Conservation (phyloP, 2,113 vertebrate genomes). For the Calonectris borealis region DNA sequence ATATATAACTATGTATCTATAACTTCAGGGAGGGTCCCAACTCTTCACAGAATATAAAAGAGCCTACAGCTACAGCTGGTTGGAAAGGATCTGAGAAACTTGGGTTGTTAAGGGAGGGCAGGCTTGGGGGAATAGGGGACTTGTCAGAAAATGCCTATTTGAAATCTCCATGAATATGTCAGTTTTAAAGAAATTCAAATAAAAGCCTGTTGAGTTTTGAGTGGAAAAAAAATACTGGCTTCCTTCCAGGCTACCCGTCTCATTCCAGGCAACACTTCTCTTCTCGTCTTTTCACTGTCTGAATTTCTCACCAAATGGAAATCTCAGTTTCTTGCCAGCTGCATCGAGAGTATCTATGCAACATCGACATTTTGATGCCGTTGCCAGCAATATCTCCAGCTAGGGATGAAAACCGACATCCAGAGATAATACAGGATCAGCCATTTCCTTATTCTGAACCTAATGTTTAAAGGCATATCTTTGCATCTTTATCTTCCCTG, state of each 20-base stretch:
- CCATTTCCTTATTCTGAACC: neutral
- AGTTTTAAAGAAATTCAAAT: constrained; percentile 51
- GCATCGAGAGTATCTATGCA: neutral
- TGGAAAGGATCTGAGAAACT: constrained; percentile 10
- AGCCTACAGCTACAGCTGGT: neutral
- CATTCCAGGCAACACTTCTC: constrained; percentile 21
- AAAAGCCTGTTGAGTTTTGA: constrained; percentile 48
- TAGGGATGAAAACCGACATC: neutral
- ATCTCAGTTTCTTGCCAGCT: constrained; percentile 22
- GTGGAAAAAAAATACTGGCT: neutral
- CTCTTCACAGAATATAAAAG: neutral
- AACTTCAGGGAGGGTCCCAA: neutral
- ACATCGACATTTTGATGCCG: neutral
- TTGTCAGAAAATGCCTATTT: constrained; percentile 41
- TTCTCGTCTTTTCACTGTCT: constrained; percentile 44
- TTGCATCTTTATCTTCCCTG: neutral
- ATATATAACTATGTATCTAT: neutral
- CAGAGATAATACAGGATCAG: neutral
- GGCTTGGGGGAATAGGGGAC: constrained; percentile 11
- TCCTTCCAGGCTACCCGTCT: constrained; percentile 2
- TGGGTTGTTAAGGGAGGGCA: neutral
- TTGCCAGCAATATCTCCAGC: neutral
- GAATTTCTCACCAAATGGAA: constrained; percentile 41
- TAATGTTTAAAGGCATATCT: accelerated
- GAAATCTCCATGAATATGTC: constrained; percentile 39